Evolutionary conservation across 2,113 vertebrate genomes (phyloP).

Genomic region (Ptyas mucosa): DNA sequence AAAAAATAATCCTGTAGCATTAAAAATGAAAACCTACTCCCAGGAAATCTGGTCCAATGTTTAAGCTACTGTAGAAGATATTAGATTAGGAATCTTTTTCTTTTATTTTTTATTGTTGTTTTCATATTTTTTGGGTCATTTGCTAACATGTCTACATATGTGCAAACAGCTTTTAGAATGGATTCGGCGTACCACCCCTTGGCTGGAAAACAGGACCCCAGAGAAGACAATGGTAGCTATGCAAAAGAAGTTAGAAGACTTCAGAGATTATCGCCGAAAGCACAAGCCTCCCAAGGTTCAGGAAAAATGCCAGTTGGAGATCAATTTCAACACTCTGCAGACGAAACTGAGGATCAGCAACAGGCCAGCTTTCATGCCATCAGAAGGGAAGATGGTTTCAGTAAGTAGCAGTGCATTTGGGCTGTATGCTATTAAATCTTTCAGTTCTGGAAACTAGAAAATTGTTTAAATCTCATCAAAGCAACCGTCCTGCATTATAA

Average conservation of each 20-base stretch:
- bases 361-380: constrained; percentile 96
- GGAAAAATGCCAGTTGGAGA: constrained; percentile 98
- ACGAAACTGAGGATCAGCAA: constrained; percentile 97
- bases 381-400: constrained; percentile 98
- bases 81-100: neutral
- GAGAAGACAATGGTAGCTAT: constrained; percentile 95
- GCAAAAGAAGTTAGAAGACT: constrained; percentile 96
- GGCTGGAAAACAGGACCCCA: constrained; percentile 91
- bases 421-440: neutral
- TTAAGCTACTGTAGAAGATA: neutral
- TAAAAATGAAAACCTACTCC: neutral
- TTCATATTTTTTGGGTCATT: neutral
- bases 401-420: constrained; percentile 66
- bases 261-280: constrained; percentile 93
- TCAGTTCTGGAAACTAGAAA: neutral
- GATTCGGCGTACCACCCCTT: constrained; percentile 95
- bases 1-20: neutral
- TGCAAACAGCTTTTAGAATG: constrained; percentile 84
- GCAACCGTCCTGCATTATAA: neutral
- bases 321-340: constrained; percentile 98
- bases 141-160: constrained; percentile 28
- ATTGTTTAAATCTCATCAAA: neutral
- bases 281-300: constrained; percentile 98
- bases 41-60: neutral
- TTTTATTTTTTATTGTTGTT: neutral